Conservation (phyloP, 2,113 vertebrate species). For the Vanacampus margaritifer region DNA sequence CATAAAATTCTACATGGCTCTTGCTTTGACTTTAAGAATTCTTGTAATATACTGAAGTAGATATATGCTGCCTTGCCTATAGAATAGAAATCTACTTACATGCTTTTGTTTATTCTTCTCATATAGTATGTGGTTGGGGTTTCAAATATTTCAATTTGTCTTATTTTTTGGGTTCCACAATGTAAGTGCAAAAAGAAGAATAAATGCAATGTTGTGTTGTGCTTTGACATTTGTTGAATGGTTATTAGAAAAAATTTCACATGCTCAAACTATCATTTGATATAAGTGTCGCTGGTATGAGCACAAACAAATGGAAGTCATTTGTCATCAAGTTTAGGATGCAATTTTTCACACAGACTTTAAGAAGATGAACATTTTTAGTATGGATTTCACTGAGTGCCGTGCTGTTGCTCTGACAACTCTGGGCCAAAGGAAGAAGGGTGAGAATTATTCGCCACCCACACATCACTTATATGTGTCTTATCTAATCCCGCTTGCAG, state of each 20-base stretch:
- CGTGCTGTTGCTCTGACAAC: slow-evolving; percentile 49
- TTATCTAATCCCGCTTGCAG: slow-evolving; percentile 46
- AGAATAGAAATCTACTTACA: background rate
- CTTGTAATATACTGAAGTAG: background rate
- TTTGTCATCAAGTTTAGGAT: slow-evolving; percentile 25
- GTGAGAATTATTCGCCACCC: slow-evolving; percentile 56
- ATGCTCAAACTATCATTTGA: slow-evolving; percentile 38
- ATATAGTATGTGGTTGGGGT: background rate
- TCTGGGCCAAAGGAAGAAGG: slow-evolving; percentile 44
- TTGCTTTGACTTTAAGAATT: too few relatives aligned
- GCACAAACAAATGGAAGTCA: slow-evolving; percentile 28
- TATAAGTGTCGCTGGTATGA: slow-evolving; percentile 13
- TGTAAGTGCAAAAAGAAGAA: slow-evolving; percentile 4
- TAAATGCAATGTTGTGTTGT: slow-evolving; percentile 8
- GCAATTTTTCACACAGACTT: slow-evolving; percentile 17
- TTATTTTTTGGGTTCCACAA: slow-evolving; percentile 2
- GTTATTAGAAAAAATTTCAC: slow-evolving; percentile 25
- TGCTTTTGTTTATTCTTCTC: background rate
- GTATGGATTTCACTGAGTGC: slow-evolving; percentile 16
- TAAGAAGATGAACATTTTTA: slow-evolving; percentile 25
- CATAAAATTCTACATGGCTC: too few relatives aligned
- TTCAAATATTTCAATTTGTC: slow-evolving; percentile 31
- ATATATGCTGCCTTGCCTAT: background rate
- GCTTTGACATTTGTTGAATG: slow-evolving; percentile 28
- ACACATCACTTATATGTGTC: slow-evolving; percentile 47